Percentiles rank a stretch among this genome's conserved stretches.
Evolutionary conservation across 2,888 invertebrate genomes (phyloP).

Genomic region (Tipula lateralis): DNA sequence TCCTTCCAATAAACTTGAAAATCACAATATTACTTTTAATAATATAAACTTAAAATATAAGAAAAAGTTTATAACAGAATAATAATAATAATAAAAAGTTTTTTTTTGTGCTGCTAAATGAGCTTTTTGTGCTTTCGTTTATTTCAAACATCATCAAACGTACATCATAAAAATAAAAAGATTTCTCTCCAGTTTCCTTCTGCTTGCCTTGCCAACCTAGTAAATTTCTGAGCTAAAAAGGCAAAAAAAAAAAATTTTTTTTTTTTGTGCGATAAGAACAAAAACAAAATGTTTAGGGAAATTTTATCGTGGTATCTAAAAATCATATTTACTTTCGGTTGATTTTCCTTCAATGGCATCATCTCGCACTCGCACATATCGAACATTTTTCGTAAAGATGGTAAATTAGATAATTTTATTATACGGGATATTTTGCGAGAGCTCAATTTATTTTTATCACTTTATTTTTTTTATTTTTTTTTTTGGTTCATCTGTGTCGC

Average conservation of each 20-base stretch:
- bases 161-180: conserved; percentile 24
- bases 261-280: neutral
- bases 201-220: neutral
- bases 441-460: conserved; percentile 14
- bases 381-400: neutral
- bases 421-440: neutral
- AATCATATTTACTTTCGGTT: neutral
- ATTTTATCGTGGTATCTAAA: neutral
- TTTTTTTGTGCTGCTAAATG: neutral
- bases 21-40: conserved; percentile 19
- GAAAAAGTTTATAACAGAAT: conserved; percentile 1
- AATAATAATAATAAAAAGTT: conserved; percentile 20
- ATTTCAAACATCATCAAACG: conserved; percentile 11
- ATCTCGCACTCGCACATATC: neutral
- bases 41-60: conserved; percentile 19
- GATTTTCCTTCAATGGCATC: neutral
- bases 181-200: neutral
- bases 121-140: neutral
- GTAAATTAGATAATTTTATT: conserved; percentile 7
- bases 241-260: neutral
- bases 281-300: conserved; percentile 1
- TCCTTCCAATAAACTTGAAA: conserved; percentile 19
- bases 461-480: too few species aligned
- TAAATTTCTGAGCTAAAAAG: neutral
- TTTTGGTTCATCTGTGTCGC: too few species aligned